A percentile compares a stretch with the other conserved stretches of the same genome.
phyloP scores from a whole-genome alignment of 2,888 invertebrate genomes.

The Leucoma salicis region DNA sequence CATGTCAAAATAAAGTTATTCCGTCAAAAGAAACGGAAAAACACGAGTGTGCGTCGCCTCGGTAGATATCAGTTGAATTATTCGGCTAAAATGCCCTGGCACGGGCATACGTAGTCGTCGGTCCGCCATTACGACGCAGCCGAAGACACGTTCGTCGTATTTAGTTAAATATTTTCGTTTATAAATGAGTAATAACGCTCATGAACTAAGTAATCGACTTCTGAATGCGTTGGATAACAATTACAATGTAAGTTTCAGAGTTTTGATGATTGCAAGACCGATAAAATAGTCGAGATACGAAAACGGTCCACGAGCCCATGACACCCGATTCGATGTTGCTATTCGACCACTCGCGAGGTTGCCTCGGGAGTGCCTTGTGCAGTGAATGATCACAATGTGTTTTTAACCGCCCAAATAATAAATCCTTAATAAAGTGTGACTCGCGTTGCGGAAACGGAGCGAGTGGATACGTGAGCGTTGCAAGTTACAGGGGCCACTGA shows the following conservation, averaged over 20 bases:
- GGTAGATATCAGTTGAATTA: slow-evolving; percentile 83
- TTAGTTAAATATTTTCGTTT: slow-evolving; percentile 83
- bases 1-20: slow-evolving; percentile 48
- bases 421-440: slow-evolving; percentile 46
- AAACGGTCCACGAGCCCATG: slow-evolving; percentile 79
- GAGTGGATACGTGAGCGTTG: slow-evolving; percentile 70
- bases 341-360: slow-evolving; percentile 68
- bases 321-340: slow-evolving; percentile 75
- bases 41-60: slow-evolving; percentile 81
- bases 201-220: slow-evolving; percentile 97
- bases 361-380: slow-evolving; percentile 49
- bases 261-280: slow-evolving; percentile 69
- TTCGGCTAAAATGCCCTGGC: slow-evolving; percentile 83
- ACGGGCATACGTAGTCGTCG: slow-evolving; percentile 83
- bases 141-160: slow-evolving; percentile 83
- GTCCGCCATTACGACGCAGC: slow-evolving; percentile 83
- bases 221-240: slow-evolving; percentile 97
- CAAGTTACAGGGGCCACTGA: slow-evolving; percentile 75
- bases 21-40: slow-evolving; percentile 82
- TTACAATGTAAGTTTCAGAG: slow-evolving; percentile 95
- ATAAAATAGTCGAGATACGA: slow-evolving; percentile 68
- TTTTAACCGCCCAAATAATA: slow-evolving; percentile 41
- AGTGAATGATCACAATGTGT: slow-evolving; percentile 44
- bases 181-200: slow-evolving; percentile 92
- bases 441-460: slow-evolving; percentile 55